Base-by-base conservation (phyloP, 2,113 vertebrate genomes). In the Halichoeres trimaculatus region DNA sequence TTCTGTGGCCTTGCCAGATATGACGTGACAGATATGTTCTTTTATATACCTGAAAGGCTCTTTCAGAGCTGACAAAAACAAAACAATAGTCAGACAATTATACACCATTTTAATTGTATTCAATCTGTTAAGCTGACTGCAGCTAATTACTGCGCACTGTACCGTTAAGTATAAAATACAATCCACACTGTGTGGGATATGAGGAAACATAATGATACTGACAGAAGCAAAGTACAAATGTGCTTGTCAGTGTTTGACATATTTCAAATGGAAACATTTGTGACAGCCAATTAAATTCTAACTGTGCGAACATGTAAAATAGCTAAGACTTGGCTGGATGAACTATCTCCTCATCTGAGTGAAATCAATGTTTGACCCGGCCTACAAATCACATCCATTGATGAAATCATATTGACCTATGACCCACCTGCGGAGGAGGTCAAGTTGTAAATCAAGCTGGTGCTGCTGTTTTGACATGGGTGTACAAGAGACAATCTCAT, bases 361-460 rank as follows among this genome's bases (percentile, higher is more conserved):
- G 6, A 52, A 43, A 60, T 40, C n/a, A 1, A 40, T 17, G 20
- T 26, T 10, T 67, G 58, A 50, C 24, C 36, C 22, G 23, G 36
- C 51, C 30, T 23, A 17, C 54, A 35, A n/a, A 52, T 12, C 16
- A 45, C 62, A 45, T 23, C 1, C 14, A 36, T 35, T 14, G 14
- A 50, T 10, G 47, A 22, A 17, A 19, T 60, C 60, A 38, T 54
- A 67, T 20, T 58, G 34, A 45, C 11, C 8, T 34, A 1, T 50
- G n/a, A 80, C 34, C 30, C 55, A 36, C 19, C 7, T 48, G 8
- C 34, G 11, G 34, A 74, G 35, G 70, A 17, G 19, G 10, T 19
- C 20, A 74, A 48, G 36, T 5, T 34, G 53, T 22, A 62, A 75
- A 79, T 71, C 41, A 36, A 19, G 5, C 20, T 70, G 26, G 3